These are phyloP conservation scores for Hirtodrosophila alboralis DNA, from an alignment of 2,888 invertebrate genomes.

Conservation along the genomic window DNA sequence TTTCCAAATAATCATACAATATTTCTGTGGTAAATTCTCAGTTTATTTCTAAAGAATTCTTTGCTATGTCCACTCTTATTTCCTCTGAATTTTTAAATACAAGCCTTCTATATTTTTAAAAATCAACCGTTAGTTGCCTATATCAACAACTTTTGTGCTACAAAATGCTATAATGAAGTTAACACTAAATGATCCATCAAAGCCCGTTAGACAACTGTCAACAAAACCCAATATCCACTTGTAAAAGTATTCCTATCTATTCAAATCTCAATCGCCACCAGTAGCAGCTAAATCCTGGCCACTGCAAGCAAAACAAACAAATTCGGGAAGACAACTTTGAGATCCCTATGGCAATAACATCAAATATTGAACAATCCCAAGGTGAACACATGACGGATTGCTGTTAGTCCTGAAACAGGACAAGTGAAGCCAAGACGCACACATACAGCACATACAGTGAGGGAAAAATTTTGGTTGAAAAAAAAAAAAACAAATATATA, in stretches of 20 bases:
- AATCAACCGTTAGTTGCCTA: slow-evolving; percentile 14
- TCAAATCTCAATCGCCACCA: slow-evolving; percentile 42
- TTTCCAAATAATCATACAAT: too few species aligned
- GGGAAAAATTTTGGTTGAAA: too few species aligned
- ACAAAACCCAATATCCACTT: slow-evolving; percentile 37
- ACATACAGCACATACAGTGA: slow-evolving; percentile 13
- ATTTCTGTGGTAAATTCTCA: not conserved
- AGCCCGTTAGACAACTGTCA: slow-evolving; percentile 64
- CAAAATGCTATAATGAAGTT: slow-evolving; percentile 41
- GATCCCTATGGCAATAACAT: slow-evolving; percentile 37
- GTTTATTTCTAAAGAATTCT: slow-evolving; percentile 2
- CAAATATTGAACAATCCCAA: slow-evolving; percentile 74
- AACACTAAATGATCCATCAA: slow-evolving; percentile 69
- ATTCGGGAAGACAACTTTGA: slow-evolving; percentile 15
- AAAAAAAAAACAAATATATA: too few species aligned
- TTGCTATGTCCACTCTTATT: not conserved
- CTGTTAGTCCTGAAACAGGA: slow-evolving; percentile 30
- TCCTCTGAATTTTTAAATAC: not conserved
- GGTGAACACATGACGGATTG: slow-evolving; percentile 63
- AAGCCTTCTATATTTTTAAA: slow-evolving; percentile 14
- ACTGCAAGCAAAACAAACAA: slow-evolving; percentile 37
- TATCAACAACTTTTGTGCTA: slow-evolving; percentile 15
- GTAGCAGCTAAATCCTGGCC: slow-evolving; percentile 35
- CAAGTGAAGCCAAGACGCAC: slow-evolving; percentile 56
- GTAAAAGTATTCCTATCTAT: slow-evolving; percentile 26